Conservation (phyloP, 2,113 vertebrate genomes). For the Boleophthalmus pectinirostris region DNA sequence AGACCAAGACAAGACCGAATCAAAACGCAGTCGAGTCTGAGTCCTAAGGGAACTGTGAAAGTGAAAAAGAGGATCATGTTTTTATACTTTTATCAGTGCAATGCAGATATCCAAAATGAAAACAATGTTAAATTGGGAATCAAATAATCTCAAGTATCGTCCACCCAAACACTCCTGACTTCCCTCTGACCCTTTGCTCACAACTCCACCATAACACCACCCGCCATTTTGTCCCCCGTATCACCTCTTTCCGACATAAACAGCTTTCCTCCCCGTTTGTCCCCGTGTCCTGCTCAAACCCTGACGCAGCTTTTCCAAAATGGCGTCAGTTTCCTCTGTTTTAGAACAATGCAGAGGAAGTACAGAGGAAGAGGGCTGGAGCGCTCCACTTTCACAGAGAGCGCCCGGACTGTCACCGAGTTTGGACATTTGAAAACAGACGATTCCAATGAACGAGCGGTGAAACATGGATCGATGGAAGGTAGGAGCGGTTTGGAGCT, state of each 20-base stretch:
- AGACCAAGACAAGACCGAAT: too few species aligned
- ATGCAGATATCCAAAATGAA: too few species aligned
- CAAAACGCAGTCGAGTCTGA: too few species aligned
- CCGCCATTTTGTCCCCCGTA: not conserved
- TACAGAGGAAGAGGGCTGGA: slow-evolving; percentile 65
- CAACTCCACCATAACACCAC: not conserved
- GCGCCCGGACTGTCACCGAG: not conserved
- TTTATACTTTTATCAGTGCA: too few species aligned
- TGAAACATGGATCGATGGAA: not conserved
- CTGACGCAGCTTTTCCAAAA: slow-evolving; percentile 52
- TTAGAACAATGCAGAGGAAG: slow-evolving; percentile 73
- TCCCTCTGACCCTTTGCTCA: not conserved
- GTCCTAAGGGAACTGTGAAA: too few species aligned
- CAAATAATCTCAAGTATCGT: too few species aligned
- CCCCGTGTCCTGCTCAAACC: slow-evolving; percentile 26
- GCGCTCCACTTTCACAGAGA: slow-evolving; percentile 41
- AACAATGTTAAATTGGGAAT: too few species aligned
- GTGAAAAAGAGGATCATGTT: too few species aligned
- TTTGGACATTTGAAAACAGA: not conserved
- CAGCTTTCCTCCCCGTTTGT: not conserved
- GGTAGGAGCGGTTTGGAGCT: not conserved
- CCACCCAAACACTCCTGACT: too few species aligned
- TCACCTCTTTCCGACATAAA: not conserved
- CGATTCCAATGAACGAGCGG: not conserved
- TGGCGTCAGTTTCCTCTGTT: slow-evolving; percentile 48